phyloP scores from a whole-genome alignment of 2,888 invertebrate genomes.

The Hirtodrosophila cameraria region DNA sequence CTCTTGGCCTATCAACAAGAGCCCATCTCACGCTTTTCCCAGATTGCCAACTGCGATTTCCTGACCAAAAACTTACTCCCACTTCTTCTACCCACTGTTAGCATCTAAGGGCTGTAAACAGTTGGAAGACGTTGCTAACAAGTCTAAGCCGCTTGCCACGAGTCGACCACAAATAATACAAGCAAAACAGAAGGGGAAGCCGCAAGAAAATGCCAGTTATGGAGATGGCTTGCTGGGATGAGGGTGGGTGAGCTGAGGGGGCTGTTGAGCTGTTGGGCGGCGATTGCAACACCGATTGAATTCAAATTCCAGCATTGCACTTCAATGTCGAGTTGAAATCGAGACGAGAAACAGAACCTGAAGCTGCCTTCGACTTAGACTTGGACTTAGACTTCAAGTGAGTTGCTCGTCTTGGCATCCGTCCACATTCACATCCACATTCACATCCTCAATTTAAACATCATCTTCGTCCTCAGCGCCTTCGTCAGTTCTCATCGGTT shows the following conservation, averaged over 20 bases:
- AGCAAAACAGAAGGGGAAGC: conserved; percentile 19
- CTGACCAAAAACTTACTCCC: not conserved
- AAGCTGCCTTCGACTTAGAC: conserved; percentile 47
- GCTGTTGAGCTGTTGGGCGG: conserved; percentile 15
- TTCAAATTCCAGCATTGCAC: conserved; percentile 67
- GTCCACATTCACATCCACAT: conserved; percentile 2
- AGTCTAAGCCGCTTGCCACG: conserved; percentile 55
- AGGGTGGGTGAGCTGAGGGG: not conserved
- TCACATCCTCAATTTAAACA: not conserved
- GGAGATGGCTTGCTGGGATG: conserved; percentile 1
- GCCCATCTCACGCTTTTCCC: conserved; percentile 44
- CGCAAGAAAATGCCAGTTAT: conserved; percentile 45
- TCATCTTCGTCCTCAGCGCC: not conserved
- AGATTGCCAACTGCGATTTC: conserved; percentile 45
- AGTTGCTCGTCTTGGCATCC: conserved; percentile 19
- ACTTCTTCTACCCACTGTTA: not conserved
- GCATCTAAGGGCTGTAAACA: conserved; percentile 48
- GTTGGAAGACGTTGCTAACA: conserved; percentile 61
- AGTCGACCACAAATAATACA: conserved; percentile 34
- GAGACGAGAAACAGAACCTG: conserved; percentile 37
- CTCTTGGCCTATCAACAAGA: conserved; percentile 33
- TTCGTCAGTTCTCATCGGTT: conserved; percentile 49
- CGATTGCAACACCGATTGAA: conserved; percentile 68
- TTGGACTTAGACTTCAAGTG: no score
- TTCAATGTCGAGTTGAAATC: conserved; percentile 65